phyloP scores from a whole-genome alignment of 2,113 vertebrate genomes.

The Thymallus thymallus region DNA sequence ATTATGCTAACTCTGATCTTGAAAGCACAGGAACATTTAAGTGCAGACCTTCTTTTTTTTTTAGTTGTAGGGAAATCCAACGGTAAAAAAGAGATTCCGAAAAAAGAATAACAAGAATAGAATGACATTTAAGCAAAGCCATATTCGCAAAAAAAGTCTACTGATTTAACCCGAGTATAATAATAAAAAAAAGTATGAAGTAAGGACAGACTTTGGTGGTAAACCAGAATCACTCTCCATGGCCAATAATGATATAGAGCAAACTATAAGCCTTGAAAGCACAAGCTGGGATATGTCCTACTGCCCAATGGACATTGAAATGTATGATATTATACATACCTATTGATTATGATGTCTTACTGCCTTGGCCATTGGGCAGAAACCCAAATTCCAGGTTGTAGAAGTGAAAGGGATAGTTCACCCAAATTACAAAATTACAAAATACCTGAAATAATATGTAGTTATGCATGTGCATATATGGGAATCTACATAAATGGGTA shows the following conservation, averaged over 20 bases:
- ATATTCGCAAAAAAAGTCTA: neutral
- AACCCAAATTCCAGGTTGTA: neutral
- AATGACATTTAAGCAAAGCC: neutral
- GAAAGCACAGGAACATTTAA: neutral
- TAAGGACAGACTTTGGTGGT: neutral
- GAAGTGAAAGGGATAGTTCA: no score
- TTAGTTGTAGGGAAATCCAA: neutral
- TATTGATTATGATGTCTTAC: neutral
- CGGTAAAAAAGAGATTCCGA: neutral
- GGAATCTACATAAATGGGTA: neutral
- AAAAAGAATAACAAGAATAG: neutral
- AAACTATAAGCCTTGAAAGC: neutral
- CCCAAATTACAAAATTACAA: neutral
- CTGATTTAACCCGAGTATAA: neutral
- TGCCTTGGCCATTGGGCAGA: neutral
- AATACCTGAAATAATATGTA: neutral
- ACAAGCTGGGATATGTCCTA: neutral
- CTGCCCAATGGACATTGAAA: neutral
- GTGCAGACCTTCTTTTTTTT: neutral
- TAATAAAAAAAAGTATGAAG: no score
- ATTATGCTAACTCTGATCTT: neutral
- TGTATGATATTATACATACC: neutral
- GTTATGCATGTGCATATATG: neutral
- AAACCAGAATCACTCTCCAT: neutral
- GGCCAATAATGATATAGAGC: neutral